phyloP scores from a whole-genome alignment of 2,888 invertebrate species.

The Ethmia dodecea region DNA sequence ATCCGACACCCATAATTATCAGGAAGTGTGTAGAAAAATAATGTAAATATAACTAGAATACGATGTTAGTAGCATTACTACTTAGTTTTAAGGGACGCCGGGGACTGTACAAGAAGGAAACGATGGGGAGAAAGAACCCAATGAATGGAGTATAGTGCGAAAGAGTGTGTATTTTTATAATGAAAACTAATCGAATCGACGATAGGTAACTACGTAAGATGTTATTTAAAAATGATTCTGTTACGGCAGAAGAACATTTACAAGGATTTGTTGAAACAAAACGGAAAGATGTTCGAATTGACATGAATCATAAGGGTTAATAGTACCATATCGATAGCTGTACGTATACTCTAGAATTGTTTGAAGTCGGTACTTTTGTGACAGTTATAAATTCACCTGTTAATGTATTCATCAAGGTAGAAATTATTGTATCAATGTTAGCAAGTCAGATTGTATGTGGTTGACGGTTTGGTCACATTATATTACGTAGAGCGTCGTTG shows the following conservation, averaged over 20 bases:
- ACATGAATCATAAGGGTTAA: conserved; percentile 47
- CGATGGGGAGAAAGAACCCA: conserved; percentile 29
- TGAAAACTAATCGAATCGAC: conserved; percentile 41
- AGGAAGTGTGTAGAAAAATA: conserved; percentile 67
- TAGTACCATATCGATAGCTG: conserved; percentile 70
- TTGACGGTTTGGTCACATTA: conserved; percentile 56
- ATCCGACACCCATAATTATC: conserved; percentile 41
- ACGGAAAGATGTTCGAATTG: conserved; percentile 50
- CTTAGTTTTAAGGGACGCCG: conserved; percentile 56
- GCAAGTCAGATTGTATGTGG: conserved; percentile 65
- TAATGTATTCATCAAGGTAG: conserved; percentile 72
- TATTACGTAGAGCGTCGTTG: conserved; percentile 57
- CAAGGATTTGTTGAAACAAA: conserved; percentile 35
- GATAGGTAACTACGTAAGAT: conserved; percentile 51
- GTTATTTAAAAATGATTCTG: conserved; percentile 59
- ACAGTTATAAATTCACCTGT: conserved; percentile 70
- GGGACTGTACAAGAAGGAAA: conserved; percentile 47
- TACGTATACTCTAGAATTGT: conserved; percentile 53
- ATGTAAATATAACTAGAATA: conserved; percentile 59
- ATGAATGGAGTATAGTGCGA: conserved; percentile 39
- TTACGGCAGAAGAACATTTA: conserved; percentile 29
- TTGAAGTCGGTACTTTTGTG: conserved; percentile 58
- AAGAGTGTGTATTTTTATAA: conserved; percentile 71
- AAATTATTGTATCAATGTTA: conserved; percentile 65
- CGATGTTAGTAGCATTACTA: conserved; percentile 56